Base-by-base conservation (phyloP, 1,140 invertebrate species). In the Latrodectus geometricus region DNA sequence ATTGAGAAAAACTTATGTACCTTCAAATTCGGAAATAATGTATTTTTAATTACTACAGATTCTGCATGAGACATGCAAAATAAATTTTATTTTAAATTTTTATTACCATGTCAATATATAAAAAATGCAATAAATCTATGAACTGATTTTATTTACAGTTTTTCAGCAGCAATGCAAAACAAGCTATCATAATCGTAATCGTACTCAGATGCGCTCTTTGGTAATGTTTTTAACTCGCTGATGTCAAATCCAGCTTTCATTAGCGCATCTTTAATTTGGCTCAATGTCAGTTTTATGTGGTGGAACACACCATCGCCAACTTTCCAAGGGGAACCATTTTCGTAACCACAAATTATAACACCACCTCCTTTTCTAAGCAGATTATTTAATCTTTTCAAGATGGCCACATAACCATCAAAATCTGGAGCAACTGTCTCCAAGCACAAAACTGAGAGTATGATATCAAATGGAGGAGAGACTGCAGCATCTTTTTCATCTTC, bases 121-220 rank as follows among this genome's bases (percentile, higher is more conserved):
- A 35, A 35, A 35, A 35, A 35, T 35, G 5, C 35, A 35, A 35
- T 35, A 3, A 35, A 35, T 35, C 35, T 3, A 35, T 35, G 5
- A 35, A 5, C 35, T 11, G 14, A 8, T 66, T 14, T 20, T 21
- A 48, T 72, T 21, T 76, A 76, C 17, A 78, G 20, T 66, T 78
- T 78, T 66, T 78, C 75, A 23, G 75, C 75, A 15, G 75, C 75
- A 17, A 78, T 21, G 17, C 75, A 78, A 66, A 78, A 78, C 54
- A 78, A 35, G 48, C n/a, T 56, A 35, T 78, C 75, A 15, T 78
- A 78, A 65, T 78, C 75, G 65, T 78, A 78, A 61, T 61, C 21
- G n/a, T 78, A 78, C 9, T 48, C 75, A 48, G 75, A 78, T 65
- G 65, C 17, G 12, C 9, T 65, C 12, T 78, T 78, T 1, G 52